Evolutionary conservation across 2,113 vertebrate genomes (phyloP).

Genomic region (Chaetops frenatus): DNA sequence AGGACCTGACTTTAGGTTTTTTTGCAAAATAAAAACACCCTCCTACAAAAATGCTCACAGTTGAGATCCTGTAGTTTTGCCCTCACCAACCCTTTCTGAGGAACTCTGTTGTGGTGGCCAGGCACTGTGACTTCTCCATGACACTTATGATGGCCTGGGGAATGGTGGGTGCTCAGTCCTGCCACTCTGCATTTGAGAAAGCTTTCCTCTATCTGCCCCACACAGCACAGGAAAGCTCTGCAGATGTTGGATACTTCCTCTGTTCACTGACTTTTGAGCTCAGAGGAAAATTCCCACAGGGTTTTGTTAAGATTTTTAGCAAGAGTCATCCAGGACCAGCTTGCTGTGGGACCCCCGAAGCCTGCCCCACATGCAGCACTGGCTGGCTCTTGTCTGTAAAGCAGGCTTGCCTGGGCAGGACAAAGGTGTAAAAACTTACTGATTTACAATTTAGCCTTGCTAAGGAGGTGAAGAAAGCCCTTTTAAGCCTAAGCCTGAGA

Average conservation of each 20-base stretch:
- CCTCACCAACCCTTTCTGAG: background rate
- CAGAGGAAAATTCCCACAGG: background rate
- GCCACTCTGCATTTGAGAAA: rapidly evolving
- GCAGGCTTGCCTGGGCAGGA: background rate
- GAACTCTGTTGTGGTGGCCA: rapidly evolving
- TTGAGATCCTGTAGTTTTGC: background rate
- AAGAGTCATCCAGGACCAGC: background rate
- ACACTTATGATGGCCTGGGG: background rate
- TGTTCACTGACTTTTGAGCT: background rate
- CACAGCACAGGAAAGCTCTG: background rate
- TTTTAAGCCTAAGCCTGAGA: too few species aligned
- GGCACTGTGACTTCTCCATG: background rate
- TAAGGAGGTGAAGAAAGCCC: too few species aligned
- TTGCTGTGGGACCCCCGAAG: background rate
- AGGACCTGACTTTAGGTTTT: background rate
- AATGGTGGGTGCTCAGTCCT: background rate
- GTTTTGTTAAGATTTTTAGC: background rate
- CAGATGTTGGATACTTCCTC: background rate
- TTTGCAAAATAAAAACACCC: background rate
- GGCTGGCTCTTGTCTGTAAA: background rate
- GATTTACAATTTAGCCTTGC: too few species aligned
- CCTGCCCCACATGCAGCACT: background rate
- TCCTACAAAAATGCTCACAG: background rate
- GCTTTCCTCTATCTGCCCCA: background rate
- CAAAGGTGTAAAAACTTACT: too few species aligned